Evolutionary conservation across 2,888 invertebrate species (phyloP).

Genomic region (Zelleria hepariella): DNA sequence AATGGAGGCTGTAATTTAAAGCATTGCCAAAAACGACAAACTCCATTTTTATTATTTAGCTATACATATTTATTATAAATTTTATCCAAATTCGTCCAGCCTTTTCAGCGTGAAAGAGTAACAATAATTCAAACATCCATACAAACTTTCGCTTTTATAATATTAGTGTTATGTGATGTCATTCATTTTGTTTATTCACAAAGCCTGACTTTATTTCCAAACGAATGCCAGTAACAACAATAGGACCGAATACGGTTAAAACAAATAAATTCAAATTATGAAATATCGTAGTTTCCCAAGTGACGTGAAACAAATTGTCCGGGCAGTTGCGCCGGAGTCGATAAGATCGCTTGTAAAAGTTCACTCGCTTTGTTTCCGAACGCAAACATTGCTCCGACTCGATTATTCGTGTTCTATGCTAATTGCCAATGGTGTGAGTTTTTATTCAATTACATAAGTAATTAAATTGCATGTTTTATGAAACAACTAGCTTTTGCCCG

Average conservation of each 20-base stretch:
- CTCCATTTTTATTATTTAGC: too few species aligned
- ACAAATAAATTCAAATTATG: neutral
- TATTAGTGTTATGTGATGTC: too few species aligned
- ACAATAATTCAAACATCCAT: too few species aligned
- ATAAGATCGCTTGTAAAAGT: neutral
- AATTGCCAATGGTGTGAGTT: neutral
- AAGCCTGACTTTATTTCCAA: too few species aligned
- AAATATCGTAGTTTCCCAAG: neutral
- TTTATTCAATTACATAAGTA: neutral
- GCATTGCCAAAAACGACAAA: too few species aligned
- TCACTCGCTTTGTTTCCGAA: neutral
- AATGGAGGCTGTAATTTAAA: too few species aligned
- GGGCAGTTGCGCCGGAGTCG: neutral
- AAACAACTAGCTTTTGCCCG: too few species aligned
- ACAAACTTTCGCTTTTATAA: too few species aligned
- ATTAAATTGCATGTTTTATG: neutral
- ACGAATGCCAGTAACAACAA: neutral
- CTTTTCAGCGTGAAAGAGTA: too few species aligned
- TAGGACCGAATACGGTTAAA: neutral
- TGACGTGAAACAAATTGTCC: neutral
- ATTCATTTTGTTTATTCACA: neutral
- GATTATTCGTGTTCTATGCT: neutral
- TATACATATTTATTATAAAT: too few species aligned
- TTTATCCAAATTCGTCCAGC: too few species aligned
- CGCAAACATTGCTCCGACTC: neutral